These are phyloP conservation scores for Scortum barcoo DNA, from an alignment of 2,113 vertebrate species.

Conservation along the genomic window DNA sequence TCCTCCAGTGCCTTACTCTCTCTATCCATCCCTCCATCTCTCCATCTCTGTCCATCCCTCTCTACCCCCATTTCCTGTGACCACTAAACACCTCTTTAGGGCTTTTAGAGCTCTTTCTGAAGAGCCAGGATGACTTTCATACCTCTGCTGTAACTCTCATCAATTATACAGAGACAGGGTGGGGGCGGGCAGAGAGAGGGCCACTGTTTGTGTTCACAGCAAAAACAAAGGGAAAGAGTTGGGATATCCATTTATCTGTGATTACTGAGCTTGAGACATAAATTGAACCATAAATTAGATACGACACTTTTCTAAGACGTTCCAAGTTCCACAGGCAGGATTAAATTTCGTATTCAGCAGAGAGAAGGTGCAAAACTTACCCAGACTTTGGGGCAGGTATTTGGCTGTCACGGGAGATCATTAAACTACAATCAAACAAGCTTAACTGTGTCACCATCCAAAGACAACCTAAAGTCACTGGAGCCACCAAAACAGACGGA, in stretches of 20 bases:
- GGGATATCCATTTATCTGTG: background rate
- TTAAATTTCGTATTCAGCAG: background rate
- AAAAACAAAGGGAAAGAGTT: conserved; percentile 10
- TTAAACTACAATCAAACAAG: background rate
- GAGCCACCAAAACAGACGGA: background rate
- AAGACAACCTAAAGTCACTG: conserved; percentile 7
- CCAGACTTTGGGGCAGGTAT: background rate
- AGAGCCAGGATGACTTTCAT: conserved; percentile 61
- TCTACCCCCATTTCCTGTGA: conserved; percentile 70
- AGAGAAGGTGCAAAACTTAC: background rate
- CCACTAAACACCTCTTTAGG: conserved; percentile 76
- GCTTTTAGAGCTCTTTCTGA: conserved; percentile 69
- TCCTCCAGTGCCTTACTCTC: background rate
- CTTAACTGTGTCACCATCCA: background rate
- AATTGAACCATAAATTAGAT: background rate
- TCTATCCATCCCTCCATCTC: conserved; percentile 1
- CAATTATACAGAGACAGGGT: conserved; percentile 66
- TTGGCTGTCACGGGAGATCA: background rate
- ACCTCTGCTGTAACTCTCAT: conserved; percentile 66
- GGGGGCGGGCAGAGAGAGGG: background rate
- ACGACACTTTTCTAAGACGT: background rate
- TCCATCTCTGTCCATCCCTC: conserved; percentile 37
- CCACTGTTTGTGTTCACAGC: conserved; percentile 18
- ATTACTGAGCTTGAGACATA: background rate
- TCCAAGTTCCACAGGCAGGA: background rate